A percentile compares a stretch with the other conserved stretches of the same genome.
These are phyloP conservation scores for Laothoe populi DNA, from an alignment of 2,888 invertebrate species.

Conservation along the genomic window DNA sequence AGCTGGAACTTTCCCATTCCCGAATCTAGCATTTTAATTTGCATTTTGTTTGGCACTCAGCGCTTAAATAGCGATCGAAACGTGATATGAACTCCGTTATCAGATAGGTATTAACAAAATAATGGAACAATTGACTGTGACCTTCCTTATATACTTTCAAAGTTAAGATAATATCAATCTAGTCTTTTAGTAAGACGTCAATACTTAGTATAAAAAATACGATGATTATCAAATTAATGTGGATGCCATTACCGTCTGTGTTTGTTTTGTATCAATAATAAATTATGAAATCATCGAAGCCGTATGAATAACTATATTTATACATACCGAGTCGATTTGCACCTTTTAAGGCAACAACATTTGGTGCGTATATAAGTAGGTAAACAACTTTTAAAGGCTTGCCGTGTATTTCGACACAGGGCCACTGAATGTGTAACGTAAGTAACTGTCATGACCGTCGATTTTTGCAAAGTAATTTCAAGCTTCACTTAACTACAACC, in stretches of 20 bases:
- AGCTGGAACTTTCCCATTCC: too few species aligned
- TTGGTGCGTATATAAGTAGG: slow-evolving; percentile 20
- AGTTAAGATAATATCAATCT: not conserved
- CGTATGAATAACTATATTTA: not conserved
- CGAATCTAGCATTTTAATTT: too few species aligned
- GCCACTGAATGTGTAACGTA: slow-evolving; percentile 16
- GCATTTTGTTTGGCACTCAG: too few species aligned
- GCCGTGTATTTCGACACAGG: slow-evolving; percentile 23
- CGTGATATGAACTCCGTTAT: too few species aligned
- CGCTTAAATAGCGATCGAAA: too few species aligned
- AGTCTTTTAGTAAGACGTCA: not conserved
- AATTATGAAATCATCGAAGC: not conserved
- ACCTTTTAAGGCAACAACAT: slow-evolving; percentile 6
- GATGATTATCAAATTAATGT: not conserved
- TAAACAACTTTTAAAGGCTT: slow-evolving; percentile 24
- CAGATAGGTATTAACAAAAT: too few species aligned
- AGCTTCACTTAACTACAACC: not conserved
- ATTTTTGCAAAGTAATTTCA: slow-evolving; percentile 8
- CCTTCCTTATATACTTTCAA: not conserved
- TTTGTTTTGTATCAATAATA: not conserved
- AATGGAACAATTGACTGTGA: too few species aligned
- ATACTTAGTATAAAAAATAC: not conserved
- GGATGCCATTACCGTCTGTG: not conserved
- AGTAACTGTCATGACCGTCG: slow-evolving; percentile 12
- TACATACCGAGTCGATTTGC: slow-evolving; percentile 7